Conservation (phyloP, 2,797 vertebrate genomes). For the Cyclura pinguis region DNA sequence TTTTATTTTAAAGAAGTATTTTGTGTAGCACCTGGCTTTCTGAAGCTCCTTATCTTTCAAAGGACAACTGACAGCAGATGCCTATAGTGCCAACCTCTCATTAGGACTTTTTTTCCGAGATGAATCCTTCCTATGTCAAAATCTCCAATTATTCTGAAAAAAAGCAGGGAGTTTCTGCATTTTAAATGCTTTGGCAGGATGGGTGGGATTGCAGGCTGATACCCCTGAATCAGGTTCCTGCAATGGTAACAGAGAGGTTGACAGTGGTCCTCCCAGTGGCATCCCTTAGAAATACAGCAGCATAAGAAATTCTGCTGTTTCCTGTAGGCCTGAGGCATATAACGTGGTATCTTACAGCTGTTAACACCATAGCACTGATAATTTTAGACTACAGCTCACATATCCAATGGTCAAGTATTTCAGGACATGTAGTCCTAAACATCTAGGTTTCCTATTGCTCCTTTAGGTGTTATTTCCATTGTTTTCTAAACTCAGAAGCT, state of each 20-base stretch:
- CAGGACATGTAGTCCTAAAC: background rate
- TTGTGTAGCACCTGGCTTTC: background rate
- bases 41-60: background rate
- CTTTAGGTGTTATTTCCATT: background rate
- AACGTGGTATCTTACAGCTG: background rate
- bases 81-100: background rate
- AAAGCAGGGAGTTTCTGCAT: background rate
- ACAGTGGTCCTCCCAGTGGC: background rate
- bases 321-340: background rate
- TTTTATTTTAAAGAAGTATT: background rate
- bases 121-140: background rate
- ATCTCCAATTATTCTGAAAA: background rate
- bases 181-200: background rate
- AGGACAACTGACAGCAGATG: background rate
- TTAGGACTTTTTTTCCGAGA: background rate
- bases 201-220: background rate
- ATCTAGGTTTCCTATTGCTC: background rate
- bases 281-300: background rate
- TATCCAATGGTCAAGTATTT: background rate
- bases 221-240: background rate
- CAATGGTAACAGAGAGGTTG: background rate
- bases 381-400: background rate
- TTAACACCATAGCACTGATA: background rate
- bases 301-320: background rate
- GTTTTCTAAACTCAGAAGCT: background rate